Percentiles rank a stretch among this genome's conserved stretches.
phyloP scores from a whole-genome alignment of 2,797 vertebrate genomes.

The Choloepus didactylus region DNA sequence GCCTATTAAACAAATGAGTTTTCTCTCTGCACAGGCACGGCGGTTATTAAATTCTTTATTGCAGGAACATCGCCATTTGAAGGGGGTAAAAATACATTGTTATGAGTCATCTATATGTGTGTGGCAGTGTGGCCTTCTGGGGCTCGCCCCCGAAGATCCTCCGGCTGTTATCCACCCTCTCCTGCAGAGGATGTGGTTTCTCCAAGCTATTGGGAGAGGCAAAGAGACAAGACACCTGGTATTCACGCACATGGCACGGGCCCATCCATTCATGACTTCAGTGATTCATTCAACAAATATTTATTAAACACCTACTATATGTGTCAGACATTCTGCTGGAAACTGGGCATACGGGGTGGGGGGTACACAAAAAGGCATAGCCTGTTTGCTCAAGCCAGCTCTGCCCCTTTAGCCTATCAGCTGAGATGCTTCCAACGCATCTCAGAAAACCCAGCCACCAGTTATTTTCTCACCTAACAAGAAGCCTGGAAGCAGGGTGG shows the following conservation, averaged over 20 bases:
- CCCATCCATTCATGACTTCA: accelerated
- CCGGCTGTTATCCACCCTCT: accelerated
- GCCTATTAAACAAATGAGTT: constrained; percentile 91
- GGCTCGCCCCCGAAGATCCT: accelerated
- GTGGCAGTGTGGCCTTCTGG: background rate
- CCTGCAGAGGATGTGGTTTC: background rate
- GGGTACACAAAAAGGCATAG: background rate
- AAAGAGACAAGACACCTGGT: no score
- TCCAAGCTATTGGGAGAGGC: accelerated
- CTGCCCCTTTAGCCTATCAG: background rate
- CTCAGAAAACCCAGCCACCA: background rate
- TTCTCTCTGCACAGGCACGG: constrained; percentile 87
- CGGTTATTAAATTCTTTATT: constrained; percentile 89
- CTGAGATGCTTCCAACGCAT: background rate
- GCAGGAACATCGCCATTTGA: constrained; percentile 81
- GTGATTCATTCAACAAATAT: background rate
- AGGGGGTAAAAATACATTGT: constrained; percentile 43
- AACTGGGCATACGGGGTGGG: background rate
- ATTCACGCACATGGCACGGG: accelerated
- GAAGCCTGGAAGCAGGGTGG: background rate
- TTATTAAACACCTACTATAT: background rate
- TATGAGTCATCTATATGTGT: constrained; percentile 70
- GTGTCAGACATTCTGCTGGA: background rate
- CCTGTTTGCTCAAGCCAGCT: background rate
- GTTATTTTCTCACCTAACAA: background rate